Evolutionary conservation across 2,888 invertebrate species (phyloP).

Genomic region (Nemurella pictetii): DNA sequence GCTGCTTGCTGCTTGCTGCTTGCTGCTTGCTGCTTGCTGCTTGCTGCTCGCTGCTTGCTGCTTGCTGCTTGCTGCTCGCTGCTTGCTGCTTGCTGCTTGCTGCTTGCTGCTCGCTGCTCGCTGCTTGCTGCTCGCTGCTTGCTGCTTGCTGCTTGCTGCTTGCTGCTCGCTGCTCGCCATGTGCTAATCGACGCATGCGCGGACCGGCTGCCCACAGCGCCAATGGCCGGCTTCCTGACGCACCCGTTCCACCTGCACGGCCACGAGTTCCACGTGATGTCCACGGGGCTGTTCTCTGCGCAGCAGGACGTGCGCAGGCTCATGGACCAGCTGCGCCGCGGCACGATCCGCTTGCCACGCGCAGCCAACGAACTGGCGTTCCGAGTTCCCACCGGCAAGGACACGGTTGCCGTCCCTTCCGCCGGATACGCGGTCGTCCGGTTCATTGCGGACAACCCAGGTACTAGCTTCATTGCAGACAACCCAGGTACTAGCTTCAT

Average conservation of each 20-base stretch:
- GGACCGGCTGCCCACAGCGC: too few relatives aligned
- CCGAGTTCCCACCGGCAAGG: constrained; percentile 48
- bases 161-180: too few relatives aligned
- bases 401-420: constrained; percentile 51
- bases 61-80: too few relatives aligned
- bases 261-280: constrained; percentile 48
- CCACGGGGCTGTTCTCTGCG: constrained; percentile 46
- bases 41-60: too few relatives aligned
- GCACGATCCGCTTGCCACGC: constrained; percentile 39
- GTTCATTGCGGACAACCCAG: constrained; percentile 50
- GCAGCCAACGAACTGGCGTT: constrained; percentile 44
- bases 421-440: constrained; percentile 51
- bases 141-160: too few relatives aligned
- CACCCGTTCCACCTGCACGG: constrained; percentile 52
- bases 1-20: too few relatives aligned
- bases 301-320: not conserved
- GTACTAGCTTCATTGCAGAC: constrained; percentile 42
- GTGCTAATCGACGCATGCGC: too few relatives aligned
- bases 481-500: not conserved
- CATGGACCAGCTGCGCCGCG: constrained; percentile 12
- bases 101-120: too few relatives aligned
- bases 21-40: too few relatives aligned
- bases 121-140: too few relatives aligned
- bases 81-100: too few relatives aligned
- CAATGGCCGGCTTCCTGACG: constrained; percentile 11